These are phyloP conservation scores for Vanessa cardui DNA, from an alignment of 2,888 invertebrate species.

Conservation along the genomic window DNA sequence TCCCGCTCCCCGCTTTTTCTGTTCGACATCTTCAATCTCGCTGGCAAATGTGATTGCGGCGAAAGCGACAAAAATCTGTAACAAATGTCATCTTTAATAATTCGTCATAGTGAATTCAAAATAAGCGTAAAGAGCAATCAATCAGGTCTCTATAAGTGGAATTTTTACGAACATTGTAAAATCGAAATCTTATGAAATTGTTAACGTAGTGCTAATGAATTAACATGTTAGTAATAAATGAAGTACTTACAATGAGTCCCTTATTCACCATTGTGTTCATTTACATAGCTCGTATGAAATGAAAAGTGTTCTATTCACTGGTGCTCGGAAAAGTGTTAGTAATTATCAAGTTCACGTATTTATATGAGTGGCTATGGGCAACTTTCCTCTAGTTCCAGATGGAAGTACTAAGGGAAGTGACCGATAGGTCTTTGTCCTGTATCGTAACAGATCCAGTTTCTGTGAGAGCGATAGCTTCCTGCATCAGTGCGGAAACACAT, in stretches of 20 bases:
- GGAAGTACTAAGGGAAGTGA: conserved; percentile 65
- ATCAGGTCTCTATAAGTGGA: conserved; percentile 35
- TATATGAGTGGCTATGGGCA: conserved; percentile 69
- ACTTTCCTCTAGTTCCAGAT: conserved; percentile 76
- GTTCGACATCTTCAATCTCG: conserved; percentile 70
- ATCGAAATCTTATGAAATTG: conserved; percentile 31
- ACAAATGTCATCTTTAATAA: conserved; percentile 48
- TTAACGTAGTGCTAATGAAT: conserved; percentile 28
- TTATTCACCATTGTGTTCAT: conserved; percentile 60
- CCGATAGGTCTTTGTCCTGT: conserved; percentile 79
- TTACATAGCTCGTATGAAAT: conserved; percentile 66
- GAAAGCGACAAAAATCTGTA: conserved; percentile 68
- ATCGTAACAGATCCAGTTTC: conserved; percentile 70
- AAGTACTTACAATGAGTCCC: conserved; percentile 68
- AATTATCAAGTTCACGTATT: conserved; percentile 78
- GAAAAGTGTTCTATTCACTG: conserved; percentile 70
- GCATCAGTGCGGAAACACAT: conserved; percentile 53
- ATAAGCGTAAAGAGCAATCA: conserved; percentile 53
- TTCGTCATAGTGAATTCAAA: conserved; percentile 51
- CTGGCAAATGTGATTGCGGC: conserved; percentile 61
- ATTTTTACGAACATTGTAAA: conserved; percentile 12
- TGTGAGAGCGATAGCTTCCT: conserved; percentile 56
- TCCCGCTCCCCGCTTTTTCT: conserved; percentile 73
- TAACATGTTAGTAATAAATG: conserved; percentile 13
- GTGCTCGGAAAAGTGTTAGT: conserved; percentile 71